Evolutionary conservation across 1,140 invertebrate species (phyloP).

Genomic region (Parasteatoda tepidariorum): DNA sequence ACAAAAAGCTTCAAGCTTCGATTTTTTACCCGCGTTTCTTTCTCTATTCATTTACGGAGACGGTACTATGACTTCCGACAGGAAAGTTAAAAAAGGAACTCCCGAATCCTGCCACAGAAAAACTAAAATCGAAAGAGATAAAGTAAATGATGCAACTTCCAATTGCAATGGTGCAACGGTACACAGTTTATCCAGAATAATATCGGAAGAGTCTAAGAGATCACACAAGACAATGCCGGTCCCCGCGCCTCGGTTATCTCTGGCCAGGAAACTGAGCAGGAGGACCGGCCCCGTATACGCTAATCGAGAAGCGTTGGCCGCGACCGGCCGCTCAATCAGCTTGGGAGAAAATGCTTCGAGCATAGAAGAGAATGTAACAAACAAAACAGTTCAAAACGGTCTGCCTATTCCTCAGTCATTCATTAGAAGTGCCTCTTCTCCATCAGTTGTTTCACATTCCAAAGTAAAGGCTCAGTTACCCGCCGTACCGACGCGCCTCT

Average conservation of each 20-base stretch:
- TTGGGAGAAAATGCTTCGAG: conserved; percentile 50
- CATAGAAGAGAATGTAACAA: conserved; percentile 26
- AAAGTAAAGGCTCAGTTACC: conserved; percentile 17
- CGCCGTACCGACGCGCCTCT: conserved; percentile 19
- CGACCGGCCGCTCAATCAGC: conserved; percentile 55
- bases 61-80: conserved; percentile 1
- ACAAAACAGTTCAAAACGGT: conserved; percentile 33
- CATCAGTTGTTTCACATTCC: conserved; percentile 56
- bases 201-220: conserved; percentile 29
- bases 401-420: conserved; percentile 55
- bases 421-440: conserved; percentile 62
- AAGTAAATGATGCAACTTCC: neutral
- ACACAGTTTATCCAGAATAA: conserved; percentile 9
- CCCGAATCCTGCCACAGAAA: conserved; percentile 29
- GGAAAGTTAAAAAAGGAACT: conserved; percentile 15
- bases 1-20: conserved; percentile 62
- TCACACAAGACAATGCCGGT: conserved; percentile 45
- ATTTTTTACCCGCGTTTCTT: conserved; percentile 59
- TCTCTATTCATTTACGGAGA: conserved; percentile 55
- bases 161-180: conserved; percentile 21
- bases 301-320: conserved; percentile 54
- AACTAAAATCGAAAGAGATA: conserved; percentile 9
- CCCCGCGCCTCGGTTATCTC: conserved; percentile 61
- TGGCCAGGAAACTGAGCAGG: conserved; percentile 46
- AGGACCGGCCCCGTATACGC: conserved; percentile 60